Percentiles rank a stretch among this genome's conserved stretches.
Conservation (phyloP, 2,113 vertebrate genomes). For the Acanthisitta chloris region DNA sequence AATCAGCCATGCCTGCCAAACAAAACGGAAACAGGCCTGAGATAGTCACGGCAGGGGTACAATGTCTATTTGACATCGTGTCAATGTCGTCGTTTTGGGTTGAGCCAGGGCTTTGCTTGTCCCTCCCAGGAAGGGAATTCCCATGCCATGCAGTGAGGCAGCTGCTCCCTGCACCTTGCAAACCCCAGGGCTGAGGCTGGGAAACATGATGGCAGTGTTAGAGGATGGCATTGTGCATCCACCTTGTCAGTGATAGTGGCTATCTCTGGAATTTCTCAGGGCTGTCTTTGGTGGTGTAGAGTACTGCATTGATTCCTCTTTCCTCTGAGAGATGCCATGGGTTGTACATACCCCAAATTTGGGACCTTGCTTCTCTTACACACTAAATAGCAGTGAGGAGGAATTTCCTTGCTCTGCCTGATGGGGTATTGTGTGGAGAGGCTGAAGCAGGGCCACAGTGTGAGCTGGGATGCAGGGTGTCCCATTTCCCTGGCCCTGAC, state of each 20-base stretch:
- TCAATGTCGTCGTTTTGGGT: neutral
- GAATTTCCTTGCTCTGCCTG: fast-evolving
- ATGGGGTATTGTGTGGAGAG: neutral
- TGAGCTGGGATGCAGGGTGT: fast-evolving
- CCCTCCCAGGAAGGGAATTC: neutral
- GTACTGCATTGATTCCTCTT: fast-evolving
- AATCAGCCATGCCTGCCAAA: constrained; percentile 54
- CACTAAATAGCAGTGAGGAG: fast-evolving
- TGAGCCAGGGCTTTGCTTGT: neutral
- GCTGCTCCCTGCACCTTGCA: neutral
- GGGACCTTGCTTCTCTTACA: neutral
- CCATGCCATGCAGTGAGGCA: fast-evolving
- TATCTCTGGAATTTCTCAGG: neutral
- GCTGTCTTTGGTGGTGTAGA: neutral
- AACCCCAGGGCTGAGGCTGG: fast-evolving
- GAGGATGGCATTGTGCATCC: neutral
- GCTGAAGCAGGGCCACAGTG: neutral
- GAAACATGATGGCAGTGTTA: fast-evolving
- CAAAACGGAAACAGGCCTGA: constrained; percentile 41
- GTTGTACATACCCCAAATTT: neutral
- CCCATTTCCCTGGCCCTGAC: neutral
- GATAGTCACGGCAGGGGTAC: constrained; percentile 41
- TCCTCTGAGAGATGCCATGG: neutral
- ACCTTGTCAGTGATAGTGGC: fast-evolving
- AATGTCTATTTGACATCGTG: constrained; percentile 51